Evolutionary conservation across 2,113 vertebrate species (phyloP).

Genomic region (Megalops atlanticus): DNA sequence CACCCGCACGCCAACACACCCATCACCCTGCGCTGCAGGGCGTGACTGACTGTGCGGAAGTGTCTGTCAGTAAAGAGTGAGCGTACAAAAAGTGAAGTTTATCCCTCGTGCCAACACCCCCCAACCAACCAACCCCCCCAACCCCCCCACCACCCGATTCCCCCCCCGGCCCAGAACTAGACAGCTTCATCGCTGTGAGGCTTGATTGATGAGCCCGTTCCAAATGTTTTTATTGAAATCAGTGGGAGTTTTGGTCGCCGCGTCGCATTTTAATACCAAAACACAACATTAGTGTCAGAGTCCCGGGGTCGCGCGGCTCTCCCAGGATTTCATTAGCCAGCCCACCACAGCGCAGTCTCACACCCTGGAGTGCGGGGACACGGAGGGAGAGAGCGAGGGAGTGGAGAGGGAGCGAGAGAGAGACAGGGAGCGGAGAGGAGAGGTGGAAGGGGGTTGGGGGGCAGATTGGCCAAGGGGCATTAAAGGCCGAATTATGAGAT

Average conservation of each 20-base stretch:
- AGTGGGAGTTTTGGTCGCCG: conserved; percentile 39
- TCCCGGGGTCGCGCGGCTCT: conserved; percentile 33
- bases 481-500: neutral
- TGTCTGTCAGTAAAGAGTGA: conserved; percentile 18
- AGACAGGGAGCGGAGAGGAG: neutral
- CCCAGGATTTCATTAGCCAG: conserved; percentile 32
- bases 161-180: neutral
- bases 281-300: conserved; percentile 38
- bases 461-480: neutral
- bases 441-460: neutral
- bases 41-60: conserved; percentile 6
- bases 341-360: neutral
- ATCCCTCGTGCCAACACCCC: neutral
- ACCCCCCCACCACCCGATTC: neutral
- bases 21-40: neutral
- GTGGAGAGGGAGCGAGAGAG: neutral
- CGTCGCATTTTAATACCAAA: conserved; percentile 42
- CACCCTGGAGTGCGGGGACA: neutral
- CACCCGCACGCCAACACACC: too few relatives aligned
- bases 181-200: conserved; percentile 27
- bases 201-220: conserved; percentile 41
- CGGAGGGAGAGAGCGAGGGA: neutral
- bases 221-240: conserved; percentile 45
- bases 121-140: neutral
- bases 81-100: conserved; percentile 9